These are phyloP conservation scores for Lampris incognitus DNA, from an alignment of 2,113 vertebrate genomes.

Conservation along the genomic window DNA sequence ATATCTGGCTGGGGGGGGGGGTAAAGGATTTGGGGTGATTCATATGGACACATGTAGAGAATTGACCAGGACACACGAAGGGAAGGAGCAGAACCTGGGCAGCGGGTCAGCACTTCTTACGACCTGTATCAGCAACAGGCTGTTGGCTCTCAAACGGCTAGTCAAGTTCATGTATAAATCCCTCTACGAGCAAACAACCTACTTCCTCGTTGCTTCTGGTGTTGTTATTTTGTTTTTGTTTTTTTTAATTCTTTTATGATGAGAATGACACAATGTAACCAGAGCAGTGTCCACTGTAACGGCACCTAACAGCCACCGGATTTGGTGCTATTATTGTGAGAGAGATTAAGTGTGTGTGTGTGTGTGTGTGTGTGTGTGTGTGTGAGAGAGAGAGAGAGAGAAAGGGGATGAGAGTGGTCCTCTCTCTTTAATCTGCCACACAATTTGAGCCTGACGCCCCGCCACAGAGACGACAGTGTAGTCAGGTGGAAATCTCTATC, in stretches of 20 bases:
- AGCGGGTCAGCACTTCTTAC: too few species aligned
- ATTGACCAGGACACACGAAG: too few species aligned
- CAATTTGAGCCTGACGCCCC: not conserved
- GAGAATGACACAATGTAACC: not conserved
- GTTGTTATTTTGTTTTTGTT: too few species aligned
- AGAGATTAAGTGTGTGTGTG: slow-evolving; percentile 10
- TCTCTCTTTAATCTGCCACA: not conserved
- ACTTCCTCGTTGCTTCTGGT: too few species aligned
- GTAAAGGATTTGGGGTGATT: too few species aligned
- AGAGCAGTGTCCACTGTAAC: not conserved
- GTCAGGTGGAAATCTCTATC: not conserved
- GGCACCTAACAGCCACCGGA: not conserved
- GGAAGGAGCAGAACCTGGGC: too few species aligned
- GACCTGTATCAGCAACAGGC: too few species aligned
- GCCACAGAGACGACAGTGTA: not conserved
- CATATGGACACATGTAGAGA: too few species aligned
- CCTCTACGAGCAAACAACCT: too few species aligned
- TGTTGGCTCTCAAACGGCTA: too few species aligned
- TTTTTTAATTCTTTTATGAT: not conserved
- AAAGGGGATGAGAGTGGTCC: slow-evolving; percentile 2
- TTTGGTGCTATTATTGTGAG: not conserved
- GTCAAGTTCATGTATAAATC: not conserved
- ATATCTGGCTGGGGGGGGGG: too few species aligned
- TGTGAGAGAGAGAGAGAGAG: slow-evolving; percentile 1
- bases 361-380: not conserved